phyloP scores from a whole-genome alignment of 2,113 vertebrate genomes.

The Rhipidura dahli region DNA sequence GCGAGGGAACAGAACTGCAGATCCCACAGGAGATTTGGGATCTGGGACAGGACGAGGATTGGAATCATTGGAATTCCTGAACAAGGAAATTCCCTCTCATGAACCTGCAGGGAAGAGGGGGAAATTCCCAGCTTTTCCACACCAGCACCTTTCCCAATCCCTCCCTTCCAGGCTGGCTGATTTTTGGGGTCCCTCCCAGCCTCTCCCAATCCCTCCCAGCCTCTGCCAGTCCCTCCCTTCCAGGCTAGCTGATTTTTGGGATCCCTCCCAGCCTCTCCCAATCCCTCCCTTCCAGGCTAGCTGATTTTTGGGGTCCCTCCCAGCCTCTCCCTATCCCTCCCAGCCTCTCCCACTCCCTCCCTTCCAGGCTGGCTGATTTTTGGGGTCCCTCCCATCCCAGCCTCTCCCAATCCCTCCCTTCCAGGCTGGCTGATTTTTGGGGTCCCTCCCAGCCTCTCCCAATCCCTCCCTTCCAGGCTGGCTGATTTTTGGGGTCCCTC shows the following conservation, averaged over 20 bases:
- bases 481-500: background rate
- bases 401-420: accelerated
- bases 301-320: background rate
- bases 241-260: background rate
- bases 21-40: background rate
- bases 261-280: background rate
- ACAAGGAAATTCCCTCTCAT: background rate
- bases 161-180: accelerated
- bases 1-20: background rate
- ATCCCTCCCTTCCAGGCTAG: accelerated
- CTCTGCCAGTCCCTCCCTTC: accelerated
- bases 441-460: background rate
- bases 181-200: background rate
- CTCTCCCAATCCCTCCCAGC: no score
- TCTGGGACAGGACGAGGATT: background rate
- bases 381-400: background rate
- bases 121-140: background rate
- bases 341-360: accelerated
- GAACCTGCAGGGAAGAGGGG: background rate
- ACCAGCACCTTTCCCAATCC: background rate
- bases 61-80: background rate
- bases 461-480: accelerated
- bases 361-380: accelerated
- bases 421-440: no score
- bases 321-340: no score